Conservation (phyloP, 1,140 invertebrate species). For the Calephelis virginiensis region DNA sequence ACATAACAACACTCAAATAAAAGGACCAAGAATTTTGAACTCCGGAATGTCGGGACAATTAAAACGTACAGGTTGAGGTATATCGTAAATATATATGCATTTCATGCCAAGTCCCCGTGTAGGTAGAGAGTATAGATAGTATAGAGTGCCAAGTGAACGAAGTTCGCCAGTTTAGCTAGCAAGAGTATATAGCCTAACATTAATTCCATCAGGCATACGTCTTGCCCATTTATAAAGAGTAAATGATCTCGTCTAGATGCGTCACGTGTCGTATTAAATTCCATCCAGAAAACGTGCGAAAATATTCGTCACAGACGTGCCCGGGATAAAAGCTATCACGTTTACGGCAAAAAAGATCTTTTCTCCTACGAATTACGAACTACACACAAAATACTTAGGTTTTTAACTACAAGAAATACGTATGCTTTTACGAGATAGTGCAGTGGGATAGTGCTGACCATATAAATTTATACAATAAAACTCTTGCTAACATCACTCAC, state of each 20-base stretch:
- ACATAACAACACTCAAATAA: too few relatives aligned
- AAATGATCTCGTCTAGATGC: slow-evolving; percentile 14
- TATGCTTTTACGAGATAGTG: not conserved
- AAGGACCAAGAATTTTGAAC: too few relatives aligned
- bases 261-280: slow-evolving; percentile 17
- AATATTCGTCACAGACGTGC: slow-evolving; percentile 12
- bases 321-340: not conserved
- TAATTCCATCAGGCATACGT: slow-evolving; percentile 12
- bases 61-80: too few relatives aligned
- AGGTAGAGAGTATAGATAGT: too few relatives aligned
- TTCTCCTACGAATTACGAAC: not conserved
- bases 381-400: not conserved
- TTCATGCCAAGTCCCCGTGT: not conserved
- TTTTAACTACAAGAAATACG: slow-evolving; percentile 2
- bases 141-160: too few relatives aligned
- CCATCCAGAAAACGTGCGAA: slow-evolving; percentile 15
- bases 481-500: too few relatives aligned
- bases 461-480: too few relatives aligned
- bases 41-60: too few relatives aligned
- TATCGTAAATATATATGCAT: not conserved
- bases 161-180: not conserved
- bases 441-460: too few relatives aligned
- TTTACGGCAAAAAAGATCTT: not conserved
- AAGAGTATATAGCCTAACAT: not conserved
- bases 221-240: slow-evolving; percentile 8